Percentiles rank a stretch among this genome's conserved stretches.
Conservation (phyloP, 2,113 vertebrate genomes). For the Pluvialis apricaria region DNA sequence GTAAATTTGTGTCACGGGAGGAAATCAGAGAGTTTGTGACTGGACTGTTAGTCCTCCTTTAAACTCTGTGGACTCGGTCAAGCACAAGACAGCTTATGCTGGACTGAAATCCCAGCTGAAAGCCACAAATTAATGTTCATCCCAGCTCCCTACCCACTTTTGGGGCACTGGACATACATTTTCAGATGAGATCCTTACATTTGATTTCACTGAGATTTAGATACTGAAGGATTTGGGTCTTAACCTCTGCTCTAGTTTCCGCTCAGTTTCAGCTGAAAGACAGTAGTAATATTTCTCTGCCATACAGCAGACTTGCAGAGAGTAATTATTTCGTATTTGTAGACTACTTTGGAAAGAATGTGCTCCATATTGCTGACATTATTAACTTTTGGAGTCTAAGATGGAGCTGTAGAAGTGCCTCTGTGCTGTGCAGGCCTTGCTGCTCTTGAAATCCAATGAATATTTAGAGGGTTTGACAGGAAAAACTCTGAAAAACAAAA, state of each 20-base stretch:
- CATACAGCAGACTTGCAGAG: not conserved
- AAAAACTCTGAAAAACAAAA: not conserved
- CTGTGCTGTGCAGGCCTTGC: not conserved
- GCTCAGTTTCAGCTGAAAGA: slow-evolving; percentile 30
- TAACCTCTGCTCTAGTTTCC: slow-evolving; percentile 29
- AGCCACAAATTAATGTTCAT: not conserved
- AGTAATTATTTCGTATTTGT: slow-evolving; percentile 54
- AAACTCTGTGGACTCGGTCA: not conserved
- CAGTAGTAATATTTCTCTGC: slow-evolving; percentile 44
- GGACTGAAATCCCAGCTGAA: not conserved
- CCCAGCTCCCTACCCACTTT: not conserved
- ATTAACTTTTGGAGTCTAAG: slow-evolving; percentile 27
- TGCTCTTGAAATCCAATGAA: not conserved
- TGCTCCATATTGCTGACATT: slow-evolving; percentile 1
- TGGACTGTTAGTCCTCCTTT: not conserved
- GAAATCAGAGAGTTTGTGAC: not conserved
- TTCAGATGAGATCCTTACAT: not conserved
- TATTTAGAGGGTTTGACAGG: not conserved
- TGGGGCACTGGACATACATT: not conserved
- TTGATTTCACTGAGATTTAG: not conserved
- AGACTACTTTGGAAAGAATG: slow-evolving; percentile 25
- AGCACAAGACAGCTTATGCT: not conserved
- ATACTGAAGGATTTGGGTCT: not conserved
- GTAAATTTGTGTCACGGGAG: not conserved
- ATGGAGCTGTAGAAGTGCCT: not conserved